A percentile compares a stretch with the other conserved stretches of the same genome.
Conservation (phyloP, 2,113 vertebrate genomes). For the Pseudorasbora parva region DNA sequence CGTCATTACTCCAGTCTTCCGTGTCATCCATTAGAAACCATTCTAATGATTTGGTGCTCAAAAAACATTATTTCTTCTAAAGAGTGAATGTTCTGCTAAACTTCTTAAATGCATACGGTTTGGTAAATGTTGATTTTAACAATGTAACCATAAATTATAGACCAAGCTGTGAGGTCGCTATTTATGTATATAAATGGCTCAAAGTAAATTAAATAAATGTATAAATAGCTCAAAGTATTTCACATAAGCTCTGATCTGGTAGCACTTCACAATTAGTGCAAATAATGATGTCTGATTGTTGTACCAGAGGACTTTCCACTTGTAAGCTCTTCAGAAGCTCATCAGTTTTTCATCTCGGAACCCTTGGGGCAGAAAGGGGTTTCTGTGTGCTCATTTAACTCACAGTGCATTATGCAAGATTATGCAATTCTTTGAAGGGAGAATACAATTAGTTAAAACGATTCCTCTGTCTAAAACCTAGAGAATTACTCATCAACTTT, state of each 20-base stretch:
- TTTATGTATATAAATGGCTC: neutral
- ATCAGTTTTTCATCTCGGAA: conserved; percentile 26
- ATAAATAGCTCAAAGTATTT: conserved; percentile 27
- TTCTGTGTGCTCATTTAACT: conserved; percentile 18
- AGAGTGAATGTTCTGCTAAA: neutral
- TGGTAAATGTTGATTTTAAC: neutral
- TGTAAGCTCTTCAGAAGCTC: conserved; percentile 1
- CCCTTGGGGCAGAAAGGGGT: neutral
- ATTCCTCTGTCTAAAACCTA: neutral
- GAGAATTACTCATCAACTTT: conserved; percentile 22
- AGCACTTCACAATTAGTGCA: conserved; percentile 27
- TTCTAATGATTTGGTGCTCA: neutral
- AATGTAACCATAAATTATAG: neutral
- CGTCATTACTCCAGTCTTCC: neutral
- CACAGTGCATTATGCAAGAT: conserved; percentile 30
- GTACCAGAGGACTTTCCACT: conserved; percentile 1
- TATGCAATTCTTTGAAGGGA: conserved; percentile 9
- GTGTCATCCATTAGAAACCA: neutral
- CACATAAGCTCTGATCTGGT: conserved; percentile 4
- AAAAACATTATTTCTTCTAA: too few relatives aligned
- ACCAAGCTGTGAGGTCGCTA: neutral
- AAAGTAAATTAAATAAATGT: conserved; percentile 7
- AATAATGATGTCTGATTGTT: conserved; percentile 26
- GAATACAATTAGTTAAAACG: neutral
- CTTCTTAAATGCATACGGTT: neutral